Evolutionary conservation across 2,888 invertebrate genomes (phyloP).

Genomic region (Ormia ochracea): DNA sequence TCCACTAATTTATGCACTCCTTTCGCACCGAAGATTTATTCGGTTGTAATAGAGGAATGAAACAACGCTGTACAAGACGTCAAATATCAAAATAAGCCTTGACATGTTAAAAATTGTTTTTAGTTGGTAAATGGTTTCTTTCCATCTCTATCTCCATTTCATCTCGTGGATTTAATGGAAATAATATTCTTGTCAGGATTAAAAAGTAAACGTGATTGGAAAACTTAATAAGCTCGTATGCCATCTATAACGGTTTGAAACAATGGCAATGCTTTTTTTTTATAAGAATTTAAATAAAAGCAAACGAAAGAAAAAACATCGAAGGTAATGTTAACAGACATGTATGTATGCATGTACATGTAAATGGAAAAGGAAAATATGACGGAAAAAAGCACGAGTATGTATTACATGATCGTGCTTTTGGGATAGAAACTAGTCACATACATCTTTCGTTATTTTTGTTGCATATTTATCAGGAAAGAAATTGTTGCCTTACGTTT

Average conservation of each 20-base stretch:
- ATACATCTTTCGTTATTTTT: not conserved
- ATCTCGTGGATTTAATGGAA: conserved; percentile 68
- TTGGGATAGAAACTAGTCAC: conserved; percentile 4
- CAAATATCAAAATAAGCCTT: conserved; percentile 43
- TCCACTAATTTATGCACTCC: too few species aligned
- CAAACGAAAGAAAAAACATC: not conserved
- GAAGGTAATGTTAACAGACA: conserved; percentile 25
- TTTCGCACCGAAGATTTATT: not conserved
- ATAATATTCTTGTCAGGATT: conserved; percentile 77
- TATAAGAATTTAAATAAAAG: conserved; percentile 24
- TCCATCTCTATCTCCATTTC: conserved; percentile 26
- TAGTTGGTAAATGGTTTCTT: conserved; percentile 9
- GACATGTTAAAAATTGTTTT: conserved; percentile 41
- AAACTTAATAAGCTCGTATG: conserved; percentile 67
- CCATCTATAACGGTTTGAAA: conserved; percentile 54
- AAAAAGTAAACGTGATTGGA: conserved; percentile 77
- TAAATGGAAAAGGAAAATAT: not conserved
- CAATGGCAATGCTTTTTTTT: conserved; percentile 18
- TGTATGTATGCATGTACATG: not conserved
- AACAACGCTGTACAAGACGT: not conserved
- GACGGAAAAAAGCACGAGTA: not conserved
- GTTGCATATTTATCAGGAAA: not conserved
- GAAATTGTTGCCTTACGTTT: conserved; percentile 5
- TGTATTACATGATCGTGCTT: conserved; percentile 7
- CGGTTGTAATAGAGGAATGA: not conserved